Evolutionary conservation across 2,797 vertebrate species (phyloP).

Genomic region (Limnodromus scolopaceus): DNA sequence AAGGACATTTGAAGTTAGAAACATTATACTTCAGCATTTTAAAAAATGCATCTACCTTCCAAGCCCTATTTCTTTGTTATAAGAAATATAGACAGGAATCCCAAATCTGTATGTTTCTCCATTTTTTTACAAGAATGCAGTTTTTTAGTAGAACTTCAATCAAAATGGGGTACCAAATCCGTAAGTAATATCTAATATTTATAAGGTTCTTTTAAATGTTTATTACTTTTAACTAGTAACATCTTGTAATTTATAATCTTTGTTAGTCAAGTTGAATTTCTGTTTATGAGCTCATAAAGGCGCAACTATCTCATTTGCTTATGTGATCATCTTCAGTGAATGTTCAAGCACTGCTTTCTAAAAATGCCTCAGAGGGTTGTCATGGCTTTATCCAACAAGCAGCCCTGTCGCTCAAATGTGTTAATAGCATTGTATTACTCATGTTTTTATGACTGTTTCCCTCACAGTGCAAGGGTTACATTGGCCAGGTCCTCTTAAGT

Average conservation of each 20-base stretch:
- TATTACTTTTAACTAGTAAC: neutral
- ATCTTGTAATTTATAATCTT: neutral
- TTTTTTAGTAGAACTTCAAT: neutral
- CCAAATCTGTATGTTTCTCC: neutral
- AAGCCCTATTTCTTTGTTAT: neutral
- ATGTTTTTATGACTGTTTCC: neutral
- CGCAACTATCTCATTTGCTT: neutral
- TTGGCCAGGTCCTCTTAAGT: neutral
- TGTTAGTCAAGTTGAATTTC: neutral
- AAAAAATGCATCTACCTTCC: neutral
- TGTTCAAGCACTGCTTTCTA: neutral
- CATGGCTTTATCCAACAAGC: neutral
- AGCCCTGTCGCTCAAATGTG: neutral
- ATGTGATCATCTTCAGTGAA: neutral
- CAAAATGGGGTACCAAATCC: neutral
- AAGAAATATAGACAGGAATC: neutral
- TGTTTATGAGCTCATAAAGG: neutral
- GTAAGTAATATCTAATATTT: neutral
- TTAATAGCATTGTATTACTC: neutral
- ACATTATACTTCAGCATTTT: neutral
- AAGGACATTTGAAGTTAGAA: neutral
- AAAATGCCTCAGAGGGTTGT: neutral
- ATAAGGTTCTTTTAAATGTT: neutral
- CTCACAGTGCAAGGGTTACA: neutral
- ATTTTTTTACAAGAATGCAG: neutral